phyloP scores from a whole-genome alignment of 2,113 vertebrate species.

The Neofelis nebulosa region DNA sequence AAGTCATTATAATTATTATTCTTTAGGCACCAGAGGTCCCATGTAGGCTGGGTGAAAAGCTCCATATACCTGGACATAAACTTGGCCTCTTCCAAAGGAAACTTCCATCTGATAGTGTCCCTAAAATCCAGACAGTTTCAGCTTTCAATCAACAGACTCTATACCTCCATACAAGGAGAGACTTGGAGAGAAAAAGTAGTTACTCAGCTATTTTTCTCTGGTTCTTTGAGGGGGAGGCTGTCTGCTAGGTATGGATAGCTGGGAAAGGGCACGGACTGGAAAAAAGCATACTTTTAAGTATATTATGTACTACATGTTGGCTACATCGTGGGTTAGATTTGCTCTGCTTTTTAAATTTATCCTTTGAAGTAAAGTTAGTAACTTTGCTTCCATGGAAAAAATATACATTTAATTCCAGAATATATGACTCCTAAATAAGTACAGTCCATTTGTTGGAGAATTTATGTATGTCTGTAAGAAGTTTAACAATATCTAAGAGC shows the following conservation, averaged over 20 bases:
- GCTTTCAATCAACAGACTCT: not conserved
- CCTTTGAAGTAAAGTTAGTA: not conserved
- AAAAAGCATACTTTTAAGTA: not conserved
- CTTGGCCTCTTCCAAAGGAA: not conserved
- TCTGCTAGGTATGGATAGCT: not conserved
- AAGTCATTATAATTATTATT: not conserved
- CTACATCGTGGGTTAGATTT: not conserved
- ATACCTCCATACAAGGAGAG: not conserved
- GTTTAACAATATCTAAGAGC: not conserved
- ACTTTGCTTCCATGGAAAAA: not conserved
- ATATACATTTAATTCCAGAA: not conserved
- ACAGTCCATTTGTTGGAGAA: not conserved
- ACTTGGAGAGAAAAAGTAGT: not conserved
- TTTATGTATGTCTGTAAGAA: not conserved
- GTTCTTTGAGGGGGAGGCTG: not conserved
- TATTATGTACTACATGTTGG: not conserved
- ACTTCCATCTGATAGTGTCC: not conserved
- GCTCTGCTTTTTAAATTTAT: not conserved
- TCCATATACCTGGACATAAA: not conserved
- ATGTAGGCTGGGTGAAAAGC: not conserved
- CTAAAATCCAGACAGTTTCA: not conserved
- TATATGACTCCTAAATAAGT: not conserved
- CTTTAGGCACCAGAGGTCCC: not conserved
- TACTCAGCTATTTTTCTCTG: not conserved
- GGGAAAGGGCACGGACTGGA: not conserved